phyloP scores from a whole-genome alignment of 2,888 invertebrate genomes.

The Zygogramma bicolorata region DNA sequence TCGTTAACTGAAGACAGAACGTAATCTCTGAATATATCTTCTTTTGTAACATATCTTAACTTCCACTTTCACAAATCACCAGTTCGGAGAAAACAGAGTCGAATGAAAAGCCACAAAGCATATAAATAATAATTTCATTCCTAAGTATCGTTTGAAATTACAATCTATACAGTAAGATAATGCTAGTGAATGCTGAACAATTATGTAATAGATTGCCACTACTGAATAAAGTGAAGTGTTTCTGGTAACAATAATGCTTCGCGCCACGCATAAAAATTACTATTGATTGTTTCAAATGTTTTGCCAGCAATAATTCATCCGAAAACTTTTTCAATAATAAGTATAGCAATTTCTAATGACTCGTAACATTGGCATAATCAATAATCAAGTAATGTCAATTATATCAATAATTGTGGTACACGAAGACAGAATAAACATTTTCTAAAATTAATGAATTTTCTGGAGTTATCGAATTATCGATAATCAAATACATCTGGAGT shows the following conservation, averaged over 20 bases:
- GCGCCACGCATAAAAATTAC: background rate
- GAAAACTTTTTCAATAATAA: no score
- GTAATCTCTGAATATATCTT: conserved; percentile 34
- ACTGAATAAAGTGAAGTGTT: background rate
- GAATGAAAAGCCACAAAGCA: conserved; percentile 39
- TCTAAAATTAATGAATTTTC: no score
- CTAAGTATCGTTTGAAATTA: conserved; percentile 18
- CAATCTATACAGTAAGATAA: background rate
- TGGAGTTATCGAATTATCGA: no score
- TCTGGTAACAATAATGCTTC: background rate
- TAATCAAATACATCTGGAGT: no score
- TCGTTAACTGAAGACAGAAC: conserved; percentile 28
- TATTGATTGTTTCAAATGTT: background rate
- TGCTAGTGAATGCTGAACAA: background rate
- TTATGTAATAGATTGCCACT: background rate
- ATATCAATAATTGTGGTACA: no score
- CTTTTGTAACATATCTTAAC: conserved; percentile 37
- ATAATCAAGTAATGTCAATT: no score
- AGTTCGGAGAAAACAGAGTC: conserved; percentile 28
- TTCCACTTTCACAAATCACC: conserved; percentile 36
- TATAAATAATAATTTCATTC: conserved; percentile 41
- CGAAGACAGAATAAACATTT: no score
- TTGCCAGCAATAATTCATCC: no score
- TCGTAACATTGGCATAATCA: no score
- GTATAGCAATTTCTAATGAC: no score